phyloP scores from a whole-genome alignment of 1,140 invertebrate genomes.

The Campoletis sonorensis region DNA sequence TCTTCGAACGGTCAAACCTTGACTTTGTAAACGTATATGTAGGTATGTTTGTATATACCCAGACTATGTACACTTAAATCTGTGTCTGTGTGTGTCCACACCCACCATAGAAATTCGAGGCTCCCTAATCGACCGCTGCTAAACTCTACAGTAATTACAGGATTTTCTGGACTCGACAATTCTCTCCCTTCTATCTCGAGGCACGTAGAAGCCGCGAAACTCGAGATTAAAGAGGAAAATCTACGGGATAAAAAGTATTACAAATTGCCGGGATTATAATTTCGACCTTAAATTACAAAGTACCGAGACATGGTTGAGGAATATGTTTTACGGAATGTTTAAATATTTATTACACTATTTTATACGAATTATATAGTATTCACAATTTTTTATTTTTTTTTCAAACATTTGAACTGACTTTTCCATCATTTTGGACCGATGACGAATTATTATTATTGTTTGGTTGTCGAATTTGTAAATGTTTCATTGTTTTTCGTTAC shows the following conservation, averaged over 20 bases:
- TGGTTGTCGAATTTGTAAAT: not conserved
- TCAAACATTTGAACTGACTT: not conserved
- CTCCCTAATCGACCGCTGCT: conserved; percentile 60
- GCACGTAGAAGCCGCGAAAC: conserved; percentile 14
- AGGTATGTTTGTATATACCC: not conserved
- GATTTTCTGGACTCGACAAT: conserved; percentile 54
- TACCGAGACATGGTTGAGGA: too few species aligned
- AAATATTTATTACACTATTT: too few species aligned
- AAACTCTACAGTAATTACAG: conserved; percentile 57
- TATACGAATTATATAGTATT: too few species aligned
- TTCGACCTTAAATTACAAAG: not conserved
- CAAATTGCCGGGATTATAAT: not conserved
- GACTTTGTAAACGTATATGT: not conserved
- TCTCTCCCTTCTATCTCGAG: conserved; percentile 47
- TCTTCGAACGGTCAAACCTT: conserved; percentile 31
- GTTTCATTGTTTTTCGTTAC: too few species aligned
- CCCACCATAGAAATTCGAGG: conserved; percentile 32
- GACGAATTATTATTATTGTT: not conserved
- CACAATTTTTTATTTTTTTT: too few species aligned
- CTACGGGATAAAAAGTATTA: not conserved
- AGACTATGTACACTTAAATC: not conserved
- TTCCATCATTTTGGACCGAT: not conserved
- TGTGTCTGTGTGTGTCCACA: not conserved
- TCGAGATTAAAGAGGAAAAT: conserved; percentile 9
- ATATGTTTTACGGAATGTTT: too few species aligned